Conservation (phyloP, 2,113 vertebrate species). For the Mus pahari region DNA sequence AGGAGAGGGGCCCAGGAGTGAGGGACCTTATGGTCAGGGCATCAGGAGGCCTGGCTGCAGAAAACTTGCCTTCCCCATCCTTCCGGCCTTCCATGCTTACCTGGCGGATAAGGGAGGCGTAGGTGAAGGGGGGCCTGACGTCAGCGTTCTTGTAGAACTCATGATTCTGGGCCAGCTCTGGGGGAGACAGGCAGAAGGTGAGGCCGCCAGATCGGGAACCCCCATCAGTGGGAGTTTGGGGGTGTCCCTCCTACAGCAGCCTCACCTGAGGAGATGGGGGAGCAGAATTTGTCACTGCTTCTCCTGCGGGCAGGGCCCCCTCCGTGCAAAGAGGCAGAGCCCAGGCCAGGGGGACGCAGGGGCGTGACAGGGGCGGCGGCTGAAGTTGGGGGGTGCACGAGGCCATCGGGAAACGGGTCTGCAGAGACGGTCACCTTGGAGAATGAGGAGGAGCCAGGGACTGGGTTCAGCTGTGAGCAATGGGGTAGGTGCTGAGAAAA, state of each 20-base stretch:
- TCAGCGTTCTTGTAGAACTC: conserved; percentile 99
- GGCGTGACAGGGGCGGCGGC: conserved; percentile 97
- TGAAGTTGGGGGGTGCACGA: conserved; percentile 98
- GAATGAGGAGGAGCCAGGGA: conserved; percentile 91
- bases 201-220: neutral
- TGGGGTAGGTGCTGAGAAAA: neutral
- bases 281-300: conserved; percentile 99
- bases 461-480: conserved; percentile 92
- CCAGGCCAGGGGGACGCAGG: conserved; percentile 96
- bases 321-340: conserved; percentile 95
- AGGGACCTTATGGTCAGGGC: neutral
- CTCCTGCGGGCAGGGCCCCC: conserved; percentile 95
- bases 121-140: conserved; percentile 98
- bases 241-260: neutral
- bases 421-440: conserved; percentile 93
- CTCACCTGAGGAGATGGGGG: conserved; percentile 98
- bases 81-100: conserved; percentile 86
- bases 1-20: neutral
- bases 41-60: no score
- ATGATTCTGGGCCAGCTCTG: conserved; percentile 99
- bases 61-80: neutral
- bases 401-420: conserved; percentile 95
- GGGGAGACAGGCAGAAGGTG: neutral
- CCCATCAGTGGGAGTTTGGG: no score
- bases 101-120: conserved; percentile 99